Conservation (phyloP, 2,888 invertebrate genomes). For the Nasonia oneida region DNA sequence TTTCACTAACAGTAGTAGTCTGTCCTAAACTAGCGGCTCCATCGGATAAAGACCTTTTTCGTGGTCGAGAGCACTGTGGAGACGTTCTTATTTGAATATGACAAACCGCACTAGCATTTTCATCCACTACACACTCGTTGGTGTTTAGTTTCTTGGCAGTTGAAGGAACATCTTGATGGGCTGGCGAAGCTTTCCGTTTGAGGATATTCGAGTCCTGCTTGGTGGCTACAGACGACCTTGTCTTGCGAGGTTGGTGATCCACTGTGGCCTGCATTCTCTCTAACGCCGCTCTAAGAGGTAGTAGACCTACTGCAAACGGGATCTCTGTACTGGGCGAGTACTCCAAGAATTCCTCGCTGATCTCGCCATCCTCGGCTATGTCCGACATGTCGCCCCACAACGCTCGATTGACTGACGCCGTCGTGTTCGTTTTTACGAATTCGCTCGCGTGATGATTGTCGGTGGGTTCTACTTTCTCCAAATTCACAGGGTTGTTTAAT, state of each 20-base stretch:
- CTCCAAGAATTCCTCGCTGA: slow-evolving; percentile 61
- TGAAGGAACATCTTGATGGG: slow-evolving; percentile 57
- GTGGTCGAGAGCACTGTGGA: slow-evolving; percentile 61
- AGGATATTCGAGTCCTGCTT: slow-evolving; percentile 68
- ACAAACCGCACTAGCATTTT: slow-evolving; percentile 73
- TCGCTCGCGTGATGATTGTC: slow-evolving; percentile 33
- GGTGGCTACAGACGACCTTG: slow-evolving; percentile 75
- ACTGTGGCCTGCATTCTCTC: slow-evolving; percentile 78
- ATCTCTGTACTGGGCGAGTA: slow-evolving; percentile 76
- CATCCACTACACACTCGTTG: slow-evolving; percentile 56
- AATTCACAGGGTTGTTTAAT: slow-evolving; percentile 34
- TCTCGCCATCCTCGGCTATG: slow-evolving; percentile 67
- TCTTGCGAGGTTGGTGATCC: slow-evolving; percentile 79
- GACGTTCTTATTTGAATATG: slow-evolving; percentile 75
- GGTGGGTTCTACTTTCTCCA: slow-evolving; percentile 24
- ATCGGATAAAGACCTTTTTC: slow-evolving; percentile 61
- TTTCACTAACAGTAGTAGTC: slow-evolving; percentile 52
- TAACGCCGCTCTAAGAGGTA: slow-evolving; percentile 77
- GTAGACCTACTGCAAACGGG: slow-evolving; percentile 78
- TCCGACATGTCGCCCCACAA: slow-evolving; percentile 78
- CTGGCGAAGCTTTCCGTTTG: slow-evolving; percentile 65
- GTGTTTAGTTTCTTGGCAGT: slow-evolving; percentile 47
- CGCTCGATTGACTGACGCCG: slow-evolving; percentile 73
- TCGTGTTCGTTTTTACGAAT: slow-evolving; percentile 42
- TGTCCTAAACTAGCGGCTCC: slow-evolving; percentile 48